Evolutionary conservation across 2,888 invertebrate genomes (phyloP).

Genomic region (Drosophila mayaguana): DNA sequence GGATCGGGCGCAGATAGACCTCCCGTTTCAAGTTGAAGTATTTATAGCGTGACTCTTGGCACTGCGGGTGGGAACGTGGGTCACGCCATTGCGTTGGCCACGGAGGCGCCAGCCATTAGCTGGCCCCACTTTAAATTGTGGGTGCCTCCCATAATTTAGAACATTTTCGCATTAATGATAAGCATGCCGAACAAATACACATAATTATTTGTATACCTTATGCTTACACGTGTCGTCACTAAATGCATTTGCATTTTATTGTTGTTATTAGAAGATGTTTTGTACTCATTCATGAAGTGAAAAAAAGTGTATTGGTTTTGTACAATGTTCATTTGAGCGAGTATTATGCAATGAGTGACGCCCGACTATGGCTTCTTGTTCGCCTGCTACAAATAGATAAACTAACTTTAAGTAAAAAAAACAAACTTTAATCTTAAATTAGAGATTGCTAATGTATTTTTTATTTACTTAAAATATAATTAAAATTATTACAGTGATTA

Average conservation of each 20-base stretch:
- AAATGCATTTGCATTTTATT: not conserved
- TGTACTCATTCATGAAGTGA: not conserved
- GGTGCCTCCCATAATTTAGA: conserved; percentile 10
- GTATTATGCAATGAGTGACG: not conserved
- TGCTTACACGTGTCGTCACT: not conserved
- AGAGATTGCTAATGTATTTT: no score
- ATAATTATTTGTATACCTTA: not conserved
- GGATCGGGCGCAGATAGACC: conserved; percentile 2
- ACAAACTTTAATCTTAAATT: no score
- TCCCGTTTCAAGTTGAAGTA: conserved; percentile 13
- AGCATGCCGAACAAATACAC: not conserved
- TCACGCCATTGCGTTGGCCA: conserved; percentile 59
- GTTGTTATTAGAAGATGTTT: not conserved
- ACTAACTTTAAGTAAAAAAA: no score
- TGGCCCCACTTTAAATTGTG: conserved; percentile 18
- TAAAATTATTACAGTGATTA: no score
- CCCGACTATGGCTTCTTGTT: no score
- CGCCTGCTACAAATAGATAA: no score
- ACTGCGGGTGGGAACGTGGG: conserved; percentile 43
- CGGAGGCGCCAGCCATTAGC: conserved; percentile 41
- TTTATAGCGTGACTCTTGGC: conserved; percentile 54
- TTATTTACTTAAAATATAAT: no score
- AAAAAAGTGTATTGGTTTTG: not conserved
- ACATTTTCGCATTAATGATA: conserved; percentile 15
- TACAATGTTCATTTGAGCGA: not conserved